Conservation (phyloP, 2,888 invertebrate genomes). For the Mythimna lalbum region DNA sequence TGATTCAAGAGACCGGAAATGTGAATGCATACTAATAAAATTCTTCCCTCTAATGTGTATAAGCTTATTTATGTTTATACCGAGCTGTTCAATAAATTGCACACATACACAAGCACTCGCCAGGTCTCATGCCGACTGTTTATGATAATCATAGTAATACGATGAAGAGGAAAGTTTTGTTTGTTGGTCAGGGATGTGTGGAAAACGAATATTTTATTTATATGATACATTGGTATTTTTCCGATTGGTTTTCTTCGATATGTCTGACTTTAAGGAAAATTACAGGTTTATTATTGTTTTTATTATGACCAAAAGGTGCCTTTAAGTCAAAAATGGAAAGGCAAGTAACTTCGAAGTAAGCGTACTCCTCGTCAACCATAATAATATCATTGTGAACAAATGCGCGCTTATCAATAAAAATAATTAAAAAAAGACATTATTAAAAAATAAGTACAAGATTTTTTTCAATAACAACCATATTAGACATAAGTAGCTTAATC, state of each 20-base stretch:
- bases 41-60: conserved; percentile 51
- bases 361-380: no score
- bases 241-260: not conserved
- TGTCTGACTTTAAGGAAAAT: not conserved
- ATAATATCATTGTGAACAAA: no score
- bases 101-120: conserved; percentile 23
- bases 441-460: not conserved
- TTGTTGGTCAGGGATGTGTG: conserved; percentile 25
- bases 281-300: not conserved
- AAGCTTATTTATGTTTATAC: conserved; percentile 45
- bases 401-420: no score
- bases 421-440: not conserved
- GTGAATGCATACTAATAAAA: conserved; percentile 55
- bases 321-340: no score
- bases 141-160: conserved; percentile 54
- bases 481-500: conserved; percentile 17
- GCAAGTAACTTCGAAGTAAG: no score
- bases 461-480: not conserved
- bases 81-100: conserved; percentile 52
- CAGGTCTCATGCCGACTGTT: conserved; percentile 29
- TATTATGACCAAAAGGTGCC: no score
- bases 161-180: conserved; percentile 46
- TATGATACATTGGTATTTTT: not conserved
- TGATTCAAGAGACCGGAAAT: conserved; percentile 59
- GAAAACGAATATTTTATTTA: conserved; percentile 27